Conservation (phyloP, 1,140 invertebrate species). For the Neodiprion virginianus region DNA sequence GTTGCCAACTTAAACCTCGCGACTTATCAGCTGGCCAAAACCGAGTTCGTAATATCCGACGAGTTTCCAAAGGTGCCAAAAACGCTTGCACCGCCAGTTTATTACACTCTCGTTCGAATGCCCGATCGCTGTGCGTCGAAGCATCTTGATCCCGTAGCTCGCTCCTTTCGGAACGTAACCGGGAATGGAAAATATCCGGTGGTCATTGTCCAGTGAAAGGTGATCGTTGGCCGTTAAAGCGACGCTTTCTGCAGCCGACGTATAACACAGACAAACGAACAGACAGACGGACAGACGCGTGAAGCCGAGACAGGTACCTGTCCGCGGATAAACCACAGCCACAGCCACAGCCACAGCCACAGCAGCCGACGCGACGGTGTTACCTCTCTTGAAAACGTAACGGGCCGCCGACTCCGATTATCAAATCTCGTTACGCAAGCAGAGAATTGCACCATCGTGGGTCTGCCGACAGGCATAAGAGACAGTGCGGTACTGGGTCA, state of each 20-base stretch:
- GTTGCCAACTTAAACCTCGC: no score
- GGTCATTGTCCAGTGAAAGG: conserved; percentile 48
- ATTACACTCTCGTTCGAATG: background rate
- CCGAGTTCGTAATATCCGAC: no score
- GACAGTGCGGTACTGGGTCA: background rate
- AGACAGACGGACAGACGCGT: background rate
- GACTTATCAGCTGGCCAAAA: no score
- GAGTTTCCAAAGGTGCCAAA: no score
- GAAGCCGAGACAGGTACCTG: background rate
- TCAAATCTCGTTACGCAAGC: conserved; percentile 49
- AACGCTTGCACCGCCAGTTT: no score
- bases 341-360: background rate
- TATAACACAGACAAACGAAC: background rate
- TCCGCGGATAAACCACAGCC: conserved; percentile 6
- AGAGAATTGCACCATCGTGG: background rate
- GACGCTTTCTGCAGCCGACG: background rate
- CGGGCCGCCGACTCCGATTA: conserved; percentile 36
- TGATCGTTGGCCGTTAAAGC: conserved; percentile 17
- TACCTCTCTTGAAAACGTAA: conserved; percentile 18
- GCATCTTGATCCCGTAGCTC: conserved; percentile 34
- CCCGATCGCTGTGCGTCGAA: conserved; percentile 18
- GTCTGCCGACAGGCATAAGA: background rate
- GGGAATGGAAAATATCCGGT: conserved; percentile 19
- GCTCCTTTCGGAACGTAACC: conserved; percentile 30
- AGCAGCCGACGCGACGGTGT: background rate